Base-by-base conservation (phyloP, 2,888 invertebrate species). In the Linhomoeus sp. region DNA sequence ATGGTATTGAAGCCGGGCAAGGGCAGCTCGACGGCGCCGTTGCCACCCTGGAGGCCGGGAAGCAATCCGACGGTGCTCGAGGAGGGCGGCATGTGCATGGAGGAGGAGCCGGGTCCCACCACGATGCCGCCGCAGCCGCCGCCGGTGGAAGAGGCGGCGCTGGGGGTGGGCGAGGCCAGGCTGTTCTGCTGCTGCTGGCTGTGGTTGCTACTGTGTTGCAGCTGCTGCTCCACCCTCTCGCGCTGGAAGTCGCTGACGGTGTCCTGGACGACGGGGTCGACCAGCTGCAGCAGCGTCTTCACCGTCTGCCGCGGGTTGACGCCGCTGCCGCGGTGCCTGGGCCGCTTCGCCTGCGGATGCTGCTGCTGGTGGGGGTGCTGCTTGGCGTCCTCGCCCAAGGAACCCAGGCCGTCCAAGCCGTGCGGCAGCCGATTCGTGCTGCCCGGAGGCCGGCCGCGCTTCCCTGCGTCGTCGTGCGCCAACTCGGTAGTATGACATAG, bases 171-270 rank as follows among this genome's bases (percentile, higher is more conserved):
- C 17, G 37, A 37, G 17, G n/a, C 17, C 9, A 37, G 37, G 37
- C 17, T 7, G n/a, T 20, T 7, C 9, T 20, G 37, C 12, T 17
- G 35, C 12, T 17, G 35, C 12, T 17, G 35, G 35, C 35, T 9
- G 12, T 9, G 35, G 17, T 9, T 35, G 9, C 12, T 35, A 17
- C 35, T 35, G 37, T 17, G 37, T 17, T 17, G 20, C 17, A 5
- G 37, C 17, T 17, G 37, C 17, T 17, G 42, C 37, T 35, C 33
- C 36, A 54, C 54, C 19, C 57, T 51, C 43, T 57, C 57, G 19
- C 56, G 48, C 46, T 58, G 58, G 48, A 58, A 58, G 43, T 55
- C 56, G 23, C 52, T 48, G n/a, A 58, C 58, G 9, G 55, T 56
- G 42, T 58, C 58, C 26, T 52, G 48, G 19, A 57, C 53, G 15